Evolutionary conservation across 1,140 invertebrate genomes (phyloP), one percentile per base, ranked within the genome.

Genomic region (Macrostomum lignano): DNA sequence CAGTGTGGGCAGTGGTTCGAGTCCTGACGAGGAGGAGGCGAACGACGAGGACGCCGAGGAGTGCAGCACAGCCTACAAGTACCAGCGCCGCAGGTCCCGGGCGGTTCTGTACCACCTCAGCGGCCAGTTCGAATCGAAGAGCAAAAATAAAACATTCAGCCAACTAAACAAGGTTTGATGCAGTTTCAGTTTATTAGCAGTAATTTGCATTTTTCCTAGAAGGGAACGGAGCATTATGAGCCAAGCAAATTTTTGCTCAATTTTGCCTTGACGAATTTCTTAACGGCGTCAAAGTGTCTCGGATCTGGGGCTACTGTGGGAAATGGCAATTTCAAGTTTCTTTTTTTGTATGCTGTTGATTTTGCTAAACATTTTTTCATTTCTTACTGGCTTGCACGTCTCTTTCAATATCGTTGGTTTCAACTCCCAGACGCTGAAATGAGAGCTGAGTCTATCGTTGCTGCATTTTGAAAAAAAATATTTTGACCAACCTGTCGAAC

Each of bases 51-150:
- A 28, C 19, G 26, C 9, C 15, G 26, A 28, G 19, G 26, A 28
- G 19, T 15, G 15, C 19, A 14, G 19, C 15, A 28, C 26, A 37
- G 46, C 49, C 36, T 71, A 71, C 46, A 76, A 77, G 58, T 82
- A 82, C 58, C 75, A 74, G 36, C 64, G 81, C 42, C 65, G 81
- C 46, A 67, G 79, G 45, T 82, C 76, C 52, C 65, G 82, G 46
- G 82, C 81, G 22, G 81, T 91, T 30, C 68, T 91, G 30, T 88
- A 88, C 61, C 79, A 88, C 62, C 67, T 88, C 39, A 84, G 77
- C 36, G 81, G 81, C 31, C 81, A 88, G 60, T 53, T 49, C 35
- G 46, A 51, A 33, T 49, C 48, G 31, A 46, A 51, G 26, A 51
- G 47, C 38, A 45, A 44, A 15, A 30, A 33, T 25, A 17, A 33